Evolutionary conservation across 2,113 vertebrate genomes (phyloP).

Genomic region (Anguilla rostrata): DNA sequence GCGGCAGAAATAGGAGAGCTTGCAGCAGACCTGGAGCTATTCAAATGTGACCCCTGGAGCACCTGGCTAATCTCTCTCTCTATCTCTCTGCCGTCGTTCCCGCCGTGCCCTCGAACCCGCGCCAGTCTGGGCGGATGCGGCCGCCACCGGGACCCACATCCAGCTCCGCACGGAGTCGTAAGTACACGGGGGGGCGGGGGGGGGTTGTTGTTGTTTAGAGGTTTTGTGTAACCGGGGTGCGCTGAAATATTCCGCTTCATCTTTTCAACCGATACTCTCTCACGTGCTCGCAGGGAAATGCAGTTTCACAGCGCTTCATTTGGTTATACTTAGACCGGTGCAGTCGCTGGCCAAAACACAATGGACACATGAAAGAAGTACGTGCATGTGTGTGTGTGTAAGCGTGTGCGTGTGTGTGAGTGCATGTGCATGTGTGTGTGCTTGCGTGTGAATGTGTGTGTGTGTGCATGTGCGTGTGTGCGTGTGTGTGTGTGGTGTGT

Average conservation of each 20-base stretch:
- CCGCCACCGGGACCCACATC: not conserved
- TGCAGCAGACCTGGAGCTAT: not conserved
- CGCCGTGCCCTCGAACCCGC: not conserved
- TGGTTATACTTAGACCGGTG: not conserved
- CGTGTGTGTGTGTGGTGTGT: too few relatives aligned
- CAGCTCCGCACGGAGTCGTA: not conserved
- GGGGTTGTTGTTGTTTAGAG: not conserved
- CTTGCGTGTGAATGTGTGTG: too few relatives aligned
- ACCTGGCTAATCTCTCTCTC: not conserved
- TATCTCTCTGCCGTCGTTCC: not conserved
- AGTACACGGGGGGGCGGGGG: not conserved
- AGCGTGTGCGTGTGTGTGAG: too few relatives aligned
- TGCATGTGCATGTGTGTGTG: too few relatives aligned
- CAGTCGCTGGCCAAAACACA: not conserved
- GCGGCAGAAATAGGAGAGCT: not conserved
- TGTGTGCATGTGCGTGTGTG: too few relatives aligned
- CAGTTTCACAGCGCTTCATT: not conserved
- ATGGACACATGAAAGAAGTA: not conserved
- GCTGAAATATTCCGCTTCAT: not conserved
- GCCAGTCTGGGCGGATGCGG: not conserved
- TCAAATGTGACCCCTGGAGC: not conserved
- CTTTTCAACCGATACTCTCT: not conserved
- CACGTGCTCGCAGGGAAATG: not conserved
- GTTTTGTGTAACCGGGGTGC: not conserved
- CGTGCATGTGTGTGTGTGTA: too few relatives aligned